These are phyloP conservation scores for Lasioglossum figueresi DNA, from an alignment of 2,888 invertebrate species.

Conservation along the genomic window DNA sequence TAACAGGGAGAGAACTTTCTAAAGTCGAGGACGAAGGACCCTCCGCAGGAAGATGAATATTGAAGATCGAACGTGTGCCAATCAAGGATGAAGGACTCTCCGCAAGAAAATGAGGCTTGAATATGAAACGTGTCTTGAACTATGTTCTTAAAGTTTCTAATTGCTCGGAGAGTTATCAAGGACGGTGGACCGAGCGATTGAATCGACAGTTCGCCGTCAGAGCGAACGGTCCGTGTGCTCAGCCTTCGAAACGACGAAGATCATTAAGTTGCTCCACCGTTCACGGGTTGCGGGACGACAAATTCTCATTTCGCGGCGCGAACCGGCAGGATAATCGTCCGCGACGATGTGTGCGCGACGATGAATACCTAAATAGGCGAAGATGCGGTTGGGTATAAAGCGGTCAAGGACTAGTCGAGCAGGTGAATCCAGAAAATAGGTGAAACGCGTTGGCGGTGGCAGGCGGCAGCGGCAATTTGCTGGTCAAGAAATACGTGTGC, in stretches of 20 bases:
- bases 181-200: not conserved
- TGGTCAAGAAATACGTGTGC: constrained; percentile 57
- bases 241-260: not conserved
- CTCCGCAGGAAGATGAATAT: not conserved
- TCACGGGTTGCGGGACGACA: not conserved
- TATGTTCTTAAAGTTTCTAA: constrained; percentile 1
- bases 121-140: not conserved
- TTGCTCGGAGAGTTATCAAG: constrained; percentile 6
- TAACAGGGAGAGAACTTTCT: not conserved
- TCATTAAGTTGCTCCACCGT: not conserved
- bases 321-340: constrained; percentile 47
- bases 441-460: constrained; percentile 49
- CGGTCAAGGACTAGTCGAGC: constrained; percentile 69
- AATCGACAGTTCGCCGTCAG: not conserved
- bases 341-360: constrained; percentile 48
- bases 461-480: constrained; percentile 34
- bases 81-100: not conserved
- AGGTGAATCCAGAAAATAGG: constrained; percentile 68
- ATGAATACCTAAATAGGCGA: constrained; percentile 63
- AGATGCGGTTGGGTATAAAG: constrained; percentile 66
- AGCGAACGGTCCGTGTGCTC: not conserved
- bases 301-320: constrained; percentile 12
- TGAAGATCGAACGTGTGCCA: not conserved
- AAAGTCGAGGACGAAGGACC: not conserved
- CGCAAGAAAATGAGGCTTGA: not conserved